These are phyloP conservation scores for Parambassis ranga DNA, from an alignment of 2,797 vertebrate genomes.

Conservation along the genomic window DNA sequence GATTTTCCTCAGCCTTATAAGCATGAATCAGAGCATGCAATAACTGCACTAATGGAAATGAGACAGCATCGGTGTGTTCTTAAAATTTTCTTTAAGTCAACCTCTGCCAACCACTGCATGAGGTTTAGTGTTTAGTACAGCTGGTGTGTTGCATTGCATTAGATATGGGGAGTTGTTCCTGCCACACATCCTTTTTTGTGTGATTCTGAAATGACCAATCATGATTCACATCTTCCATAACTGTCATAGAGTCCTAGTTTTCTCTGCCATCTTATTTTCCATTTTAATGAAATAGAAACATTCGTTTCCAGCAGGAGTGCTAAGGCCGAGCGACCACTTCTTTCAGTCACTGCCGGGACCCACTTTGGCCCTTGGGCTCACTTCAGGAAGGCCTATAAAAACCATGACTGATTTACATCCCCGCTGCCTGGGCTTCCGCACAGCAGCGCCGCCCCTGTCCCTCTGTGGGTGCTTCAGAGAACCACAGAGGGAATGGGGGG, in stretches of 20 bases:
- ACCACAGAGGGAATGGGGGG: slow-evolving; percentile 36
- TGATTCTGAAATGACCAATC: not conserved
- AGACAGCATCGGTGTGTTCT: too few species aligned
- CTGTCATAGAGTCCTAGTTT: not conserved
- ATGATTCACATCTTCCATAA: not conserved
- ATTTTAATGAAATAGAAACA: slow-evolving; percentile 35
- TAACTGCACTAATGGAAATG: too few species aligned
- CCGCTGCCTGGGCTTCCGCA: slow-evolving; percentile 60
- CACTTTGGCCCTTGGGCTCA: slow-evolving; percentile 60
- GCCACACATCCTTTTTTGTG: too few species aligned
- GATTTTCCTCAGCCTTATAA: too few species aligned
- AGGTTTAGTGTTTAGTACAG: too few species aligned
- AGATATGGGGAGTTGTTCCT: too few species aligned
- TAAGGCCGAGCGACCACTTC: slow-evolving; percentile 45
- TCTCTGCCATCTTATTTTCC: not conserved
- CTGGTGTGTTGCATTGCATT: too few species aligned
- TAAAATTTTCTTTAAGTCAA: too few species aligned
- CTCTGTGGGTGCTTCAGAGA: slow-evolving; percentile 53
- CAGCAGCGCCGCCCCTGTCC: slow-evolving; percentile 45
- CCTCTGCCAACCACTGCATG: too few species aligned
- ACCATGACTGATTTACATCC: slow-evolving; percentile 78
- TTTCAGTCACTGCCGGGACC: slow-evolving; percentile 54
- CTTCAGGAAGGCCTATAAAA: slow-evolving; percentile 76
- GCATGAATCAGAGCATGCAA: too few species aligned
- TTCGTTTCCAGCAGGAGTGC: slow-evolving; percentile 26